Percentiles rank a stretch among this genome's conserved stretches.
Conservation (phyloP, 2,797 vertebrate species). For the Sitta carolinensis region DNA sequence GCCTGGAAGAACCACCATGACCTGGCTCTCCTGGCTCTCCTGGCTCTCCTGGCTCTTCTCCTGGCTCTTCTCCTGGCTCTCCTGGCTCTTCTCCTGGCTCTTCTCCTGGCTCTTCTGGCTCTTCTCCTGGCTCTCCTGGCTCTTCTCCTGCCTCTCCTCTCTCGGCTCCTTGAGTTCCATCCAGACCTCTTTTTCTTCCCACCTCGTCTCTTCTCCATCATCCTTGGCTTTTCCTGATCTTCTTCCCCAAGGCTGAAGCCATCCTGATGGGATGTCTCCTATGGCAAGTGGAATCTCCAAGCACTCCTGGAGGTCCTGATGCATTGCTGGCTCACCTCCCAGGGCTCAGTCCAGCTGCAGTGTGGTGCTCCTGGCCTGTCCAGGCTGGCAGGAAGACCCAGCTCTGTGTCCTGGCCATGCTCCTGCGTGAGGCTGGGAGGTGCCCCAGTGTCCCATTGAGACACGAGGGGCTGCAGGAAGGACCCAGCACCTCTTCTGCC, state of each 20-base stretch:
- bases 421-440: not conserved
- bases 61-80: too few species aligned
- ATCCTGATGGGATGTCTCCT: accelerated
- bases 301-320: not conserved
- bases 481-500: accelerated
- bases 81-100: too few species aligned
- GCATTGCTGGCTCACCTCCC: not conserved
- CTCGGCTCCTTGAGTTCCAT: not conserved
- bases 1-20: accelerated
- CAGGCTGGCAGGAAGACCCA: not conserved
- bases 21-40: not conserved
- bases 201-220: not conserved
- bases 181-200: not conserved
- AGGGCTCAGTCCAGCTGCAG: accelerated
- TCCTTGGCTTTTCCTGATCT: not conserved
- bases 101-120: too few species aligned
- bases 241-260: not conserved
- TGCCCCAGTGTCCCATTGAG: not conserved
- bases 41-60: not conserved
- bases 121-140: not conserved
- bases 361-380: not conserved
- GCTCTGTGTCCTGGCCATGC: not conserved
- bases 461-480: not conserved
- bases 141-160: not conserved
- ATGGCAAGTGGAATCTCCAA: not conserved